These are phyloP conservation scores for Agrotis exclamationis DNA, from an alignment of 2,888 invertebrate genomes.

Conservation along the genomic window DNA sequence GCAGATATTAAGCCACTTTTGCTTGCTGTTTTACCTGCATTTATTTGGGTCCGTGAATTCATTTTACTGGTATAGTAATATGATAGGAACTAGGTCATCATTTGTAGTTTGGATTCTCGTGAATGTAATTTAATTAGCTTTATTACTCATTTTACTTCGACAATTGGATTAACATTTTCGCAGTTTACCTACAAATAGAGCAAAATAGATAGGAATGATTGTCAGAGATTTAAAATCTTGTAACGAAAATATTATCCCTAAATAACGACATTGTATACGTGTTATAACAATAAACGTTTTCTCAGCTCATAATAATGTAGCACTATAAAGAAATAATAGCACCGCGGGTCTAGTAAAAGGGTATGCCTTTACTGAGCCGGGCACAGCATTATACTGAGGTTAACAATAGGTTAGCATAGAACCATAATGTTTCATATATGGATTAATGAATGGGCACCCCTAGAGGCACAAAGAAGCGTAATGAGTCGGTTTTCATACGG, in stretches of 20 bases:
- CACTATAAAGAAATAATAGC: conserved; percentile 59
- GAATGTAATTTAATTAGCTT: conserved; percentile 11
- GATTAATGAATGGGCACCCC: conserved; percentile 75
- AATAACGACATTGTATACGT: conserved; percentile 14
- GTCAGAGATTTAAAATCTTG: not conserved
- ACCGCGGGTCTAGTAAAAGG: conserved; percentile 55
- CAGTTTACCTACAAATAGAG: not conserved
- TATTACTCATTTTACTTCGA: not conserved
- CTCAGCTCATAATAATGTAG: conserved; percentile 46
- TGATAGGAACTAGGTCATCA: conserved; percentile 29
- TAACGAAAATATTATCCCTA: not conserved
- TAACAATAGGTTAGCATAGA: conserved; percentile 63
- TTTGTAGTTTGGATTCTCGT: conserved; percentile 4
- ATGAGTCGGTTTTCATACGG: conserved; percentile 73
- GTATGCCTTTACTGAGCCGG: conserved; percentile 54
- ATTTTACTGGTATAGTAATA: conserved; percentile 18
- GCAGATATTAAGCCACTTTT: conserved; percentile 54
- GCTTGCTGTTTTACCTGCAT: conserved; percentile 49
- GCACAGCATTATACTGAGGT: conserved; percentile 51
- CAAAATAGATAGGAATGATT: not conserved
- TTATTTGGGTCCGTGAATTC: conserved; percentile 35
- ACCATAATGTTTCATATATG: conserved; percentile 64
- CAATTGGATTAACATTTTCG: not conserved
- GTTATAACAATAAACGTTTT: conserved; percentile 55
- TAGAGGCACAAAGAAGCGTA: conserved; percentile 76